Evolutionary conservation across 2,888 invertebrate species (phyloP).

Genomic region (Isotomurus palustris): DNA sequence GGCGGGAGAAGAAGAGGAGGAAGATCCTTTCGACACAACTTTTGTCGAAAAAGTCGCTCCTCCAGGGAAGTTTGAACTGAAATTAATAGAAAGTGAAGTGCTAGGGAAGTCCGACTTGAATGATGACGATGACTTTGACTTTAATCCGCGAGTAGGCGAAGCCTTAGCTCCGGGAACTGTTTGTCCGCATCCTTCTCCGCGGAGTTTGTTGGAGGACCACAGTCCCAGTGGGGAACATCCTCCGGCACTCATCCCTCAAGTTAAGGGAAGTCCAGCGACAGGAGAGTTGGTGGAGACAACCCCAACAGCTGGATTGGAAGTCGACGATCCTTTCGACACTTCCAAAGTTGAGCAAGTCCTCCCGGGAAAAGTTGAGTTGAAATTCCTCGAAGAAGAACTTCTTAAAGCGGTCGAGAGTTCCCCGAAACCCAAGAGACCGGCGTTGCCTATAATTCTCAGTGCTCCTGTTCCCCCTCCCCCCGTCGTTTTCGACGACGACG

Average conservation of each 20-base stretch:
- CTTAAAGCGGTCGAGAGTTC: constrained; percentile 52
- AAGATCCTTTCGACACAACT: constrained; percentile 53
- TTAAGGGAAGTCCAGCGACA: constrained; percentile 9
- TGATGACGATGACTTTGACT: constrained; percentile 46
- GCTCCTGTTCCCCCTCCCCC: constrained; percentile 10
- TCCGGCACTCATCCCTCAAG: constrained; percentile 16
- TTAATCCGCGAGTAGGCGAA: constrained; percentile 46
- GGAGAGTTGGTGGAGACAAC: constrained; percentile 49
- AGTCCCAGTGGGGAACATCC: constrained; percentile 27
- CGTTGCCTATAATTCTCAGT: constrained; percentile 3
- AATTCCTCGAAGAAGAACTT: constrained; percentile 71
- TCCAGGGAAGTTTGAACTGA: constrained; percentile 55
- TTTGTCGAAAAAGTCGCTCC: constrained; percentile 48
- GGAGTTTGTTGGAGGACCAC: constrained; percentile 53
- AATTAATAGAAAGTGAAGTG: constrained; percentile 57
- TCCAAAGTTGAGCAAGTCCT: constrained; percentile 67
- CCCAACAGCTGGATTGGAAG: constrained; percentile 48
- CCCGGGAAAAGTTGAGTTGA: constrained; percentile 72
- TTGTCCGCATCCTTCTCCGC: constrained; percentile 50
- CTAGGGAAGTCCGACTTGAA: constrained; percentile 40
- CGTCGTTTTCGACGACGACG: constrained; percentile 21
- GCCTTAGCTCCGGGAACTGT: constrained; percentile 22
- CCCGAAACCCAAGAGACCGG: constrained; percentile 14
- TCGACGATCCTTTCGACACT: constrained; percentile 81
- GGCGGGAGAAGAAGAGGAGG: constrained; percentile 43